Base-by-base conservation (phyloP, 1,140 invertebrate species). In the Drosophila malerkotliana region DNA sequence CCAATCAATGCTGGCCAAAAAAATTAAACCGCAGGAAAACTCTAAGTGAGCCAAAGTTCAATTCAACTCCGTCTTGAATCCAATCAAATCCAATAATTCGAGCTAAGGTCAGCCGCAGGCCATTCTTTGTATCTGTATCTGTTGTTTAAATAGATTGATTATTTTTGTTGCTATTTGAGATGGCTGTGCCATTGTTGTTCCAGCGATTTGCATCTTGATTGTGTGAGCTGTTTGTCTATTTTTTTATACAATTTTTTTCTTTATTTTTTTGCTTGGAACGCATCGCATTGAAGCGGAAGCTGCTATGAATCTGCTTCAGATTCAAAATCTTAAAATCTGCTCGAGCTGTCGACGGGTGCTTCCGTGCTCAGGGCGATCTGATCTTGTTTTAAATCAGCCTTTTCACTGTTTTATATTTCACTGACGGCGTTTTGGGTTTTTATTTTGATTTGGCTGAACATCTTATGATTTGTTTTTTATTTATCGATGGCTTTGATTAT, bases 171-270 rank as follows among this genome's bases (percentile, higher is more conserved):
- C 63, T 71, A 59, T 81, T 77, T 77, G 30, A 48, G 56, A 21
- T 62, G 62, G 44, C 62, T 52, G 64, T 79, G 68, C 57, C 73
- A 75, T 88, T 87, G 74, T 87, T 88, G 71, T 72, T 58, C 48
- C 39, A 47, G 57, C 83, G 78, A 87, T 88, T 87, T 88, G 82
- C 82, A 87, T 88, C 58, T 87, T 88, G 79, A 88, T 87, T 87
- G 79, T 80, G 68, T 56, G 51, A 30, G 59, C 32, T 74, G 54
- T 62, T 59, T 21, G 52, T 39, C 37, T 52, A 45, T 34, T 54
- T n/a, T 52, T 37, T 30, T 52, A 26, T 59, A 41, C 5, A 15
- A 15, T 47, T 55, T 45, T 60, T 41, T 52, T 28, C 12, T 24
- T 14, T 58, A 12, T 32, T 47, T 57, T 57, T 48, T 49, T 41